A percentile compares a stretch with the other conserved stretches of the same genome.
Evolutionary conservation across 2,888 invertebrate genomes (phyloP).

Genomic region (Elaeidobius kamerunicus): DNA sequence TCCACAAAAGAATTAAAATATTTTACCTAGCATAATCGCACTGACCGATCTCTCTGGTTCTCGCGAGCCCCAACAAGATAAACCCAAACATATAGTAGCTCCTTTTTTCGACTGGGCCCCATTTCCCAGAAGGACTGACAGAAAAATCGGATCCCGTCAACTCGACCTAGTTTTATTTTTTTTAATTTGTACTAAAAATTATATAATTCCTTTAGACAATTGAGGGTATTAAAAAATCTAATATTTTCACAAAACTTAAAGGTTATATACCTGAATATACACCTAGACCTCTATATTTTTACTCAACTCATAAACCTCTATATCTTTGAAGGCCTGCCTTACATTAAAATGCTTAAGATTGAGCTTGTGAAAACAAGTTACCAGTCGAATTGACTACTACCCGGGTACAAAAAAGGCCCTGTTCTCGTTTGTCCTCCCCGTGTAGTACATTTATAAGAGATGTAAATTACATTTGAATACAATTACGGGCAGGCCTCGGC

Average conservation of each 20-base stretch:
- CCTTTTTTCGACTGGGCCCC: constrained; percentile 17
- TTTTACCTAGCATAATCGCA: constrained; percentile 27
- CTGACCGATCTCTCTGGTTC: constrained; percentile 22
- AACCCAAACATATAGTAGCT: constrained; percentile 25
- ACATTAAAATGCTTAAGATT: too few relatives aligned
- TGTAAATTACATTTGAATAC: constrained; percentile 49
- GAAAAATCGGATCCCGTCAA: constrained; percentile 1
- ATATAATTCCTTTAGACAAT: too few relatives aligned
- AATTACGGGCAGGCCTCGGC: constrained; percentile 41
- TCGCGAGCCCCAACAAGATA: constrained; percentile 23
- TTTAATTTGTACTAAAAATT: too few relatives aligned
- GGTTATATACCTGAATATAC: too few relatives aligned
- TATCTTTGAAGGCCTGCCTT: too few relatives aligned
- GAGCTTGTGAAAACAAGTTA: too few relatives aligned
- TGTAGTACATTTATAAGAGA: constrained; percentile 34
- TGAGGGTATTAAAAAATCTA: too few relatives aligned
- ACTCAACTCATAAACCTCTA: too few relatives aligned
- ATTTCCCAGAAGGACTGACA: constrained; percentile 24
- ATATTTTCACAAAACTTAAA: too few relatives aligned
- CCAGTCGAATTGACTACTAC: constrained; percentile 11
- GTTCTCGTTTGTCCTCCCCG: constrained; percentile 29
- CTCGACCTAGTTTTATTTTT: constrained; percentile 1
- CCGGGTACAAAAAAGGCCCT: constrained; percentile 24
- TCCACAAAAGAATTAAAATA: constrained; percentile 29
- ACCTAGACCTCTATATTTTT: too few relatives aligned